Evolutionary conservation across 1,140 invertebrate genomes (phyloP), one percentile per base, ranked within the genome.

Genomic region (Papilio aristodemus): DNA sequence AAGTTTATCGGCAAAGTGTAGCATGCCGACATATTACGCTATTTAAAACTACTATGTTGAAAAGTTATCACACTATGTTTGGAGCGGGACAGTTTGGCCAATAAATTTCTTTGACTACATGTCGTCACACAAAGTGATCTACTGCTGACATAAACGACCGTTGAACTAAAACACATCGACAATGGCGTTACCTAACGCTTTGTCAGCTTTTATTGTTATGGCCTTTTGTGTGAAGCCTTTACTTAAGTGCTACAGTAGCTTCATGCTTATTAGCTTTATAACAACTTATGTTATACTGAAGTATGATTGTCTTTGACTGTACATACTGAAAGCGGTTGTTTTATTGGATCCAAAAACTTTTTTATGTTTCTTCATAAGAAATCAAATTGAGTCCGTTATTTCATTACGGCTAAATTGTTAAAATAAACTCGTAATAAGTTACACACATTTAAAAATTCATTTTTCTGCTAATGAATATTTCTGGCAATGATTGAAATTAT

Each of bases 171-270:
- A 59, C 57, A 32, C 57, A 7, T 36, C 25, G 7, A 60, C 58
- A 38, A 60, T 36, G 14, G 14, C 10, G 58, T 60, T 37, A 14
- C 32, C 58, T 36, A 60, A 60, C 32, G 8, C 17, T n/a, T 60
- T 38, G 14, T 60, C 14, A 38, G 14, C 14, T 38, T 60, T 60
- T 39, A 38, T 19, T 37, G 58, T 60, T 60, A 60, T 60, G 14
- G 32, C 36, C 58, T 37, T 60, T 60, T 60, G 58, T 60, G 58
- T 37, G n/a, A 36, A 37, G 43, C 46, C 19, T 50, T 50, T 22
- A 50, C 19, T 14, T 43, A 14, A n/a, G n/a, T n/a, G 14, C 5
- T n/a, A 14, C 5, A 50, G 46, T 50, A 50, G 46, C 46, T 17
- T 9, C 46, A 50, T 50, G 17, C 22, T 50, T 50, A 50, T 50